Conservation (phyloP, 2,113 vertebrate species). For the Onychorhynchus coronatus region DNA sequence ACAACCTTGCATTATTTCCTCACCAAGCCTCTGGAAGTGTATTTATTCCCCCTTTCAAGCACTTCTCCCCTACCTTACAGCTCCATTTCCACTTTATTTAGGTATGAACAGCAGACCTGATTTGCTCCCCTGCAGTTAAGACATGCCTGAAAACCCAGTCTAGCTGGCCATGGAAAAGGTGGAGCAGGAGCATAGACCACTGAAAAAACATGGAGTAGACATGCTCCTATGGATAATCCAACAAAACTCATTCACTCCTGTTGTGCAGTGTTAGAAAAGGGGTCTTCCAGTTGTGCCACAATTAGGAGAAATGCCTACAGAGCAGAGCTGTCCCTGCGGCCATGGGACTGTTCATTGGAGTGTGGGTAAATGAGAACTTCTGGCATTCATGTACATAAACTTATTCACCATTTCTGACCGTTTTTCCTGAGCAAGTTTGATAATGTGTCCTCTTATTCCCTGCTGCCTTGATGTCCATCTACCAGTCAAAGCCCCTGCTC, state of each 20-base stretch:
- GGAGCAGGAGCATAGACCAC: background rate
- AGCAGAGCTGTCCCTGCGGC: background rate
- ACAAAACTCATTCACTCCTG: no score
- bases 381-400: background rate
- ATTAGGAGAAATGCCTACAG: background rate
- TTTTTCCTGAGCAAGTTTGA: background rate
- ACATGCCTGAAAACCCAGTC: background rate
- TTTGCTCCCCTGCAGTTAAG: background rate
- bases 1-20: no score
- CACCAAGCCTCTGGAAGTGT: no score
- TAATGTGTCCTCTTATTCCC: background rate
- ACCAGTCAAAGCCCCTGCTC: background rate
- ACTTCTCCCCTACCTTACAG: no score
- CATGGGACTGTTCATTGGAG: background rate
- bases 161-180: background rate
- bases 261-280: no score
- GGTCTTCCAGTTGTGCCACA: background rate
- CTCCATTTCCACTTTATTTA: no score
- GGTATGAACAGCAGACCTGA: background rate
- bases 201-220: no score
- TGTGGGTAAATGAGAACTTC: background rate
- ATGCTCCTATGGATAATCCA: no score
- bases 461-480: background rate
- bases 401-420: background rate
- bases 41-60: no score